These are phyloP conservation scores for Lasiurus cinereus DNA, from an alignment of 2,113 vertebrate species.

Conservation along the genomic window DNA sequence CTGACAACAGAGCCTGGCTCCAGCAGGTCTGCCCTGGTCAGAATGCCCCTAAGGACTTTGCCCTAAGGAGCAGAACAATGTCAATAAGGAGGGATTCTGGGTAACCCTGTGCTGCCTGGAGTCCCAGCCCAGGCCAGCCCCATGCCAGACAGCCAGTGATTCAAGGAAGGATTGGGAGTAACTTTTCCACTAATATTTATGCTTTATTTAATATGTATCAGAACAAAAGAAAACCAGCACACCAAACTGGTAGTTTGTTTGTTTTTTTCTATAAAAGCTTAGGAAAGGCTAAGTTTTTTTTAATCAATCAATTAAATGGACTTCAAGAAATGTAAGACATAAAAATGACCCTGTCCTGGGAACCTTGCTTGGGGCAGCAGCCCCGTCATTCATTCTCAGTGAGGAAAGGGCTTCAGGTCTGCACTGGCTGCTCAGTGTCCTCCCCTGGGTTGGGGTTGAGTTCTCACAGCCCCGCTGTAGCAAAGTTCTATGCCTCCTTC, in stretches of 20 bases:
- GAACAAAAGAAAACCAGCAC: not conserved
- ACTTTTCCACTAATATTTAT: fast-evolving
- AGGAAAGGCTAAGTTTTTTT: not conserved
- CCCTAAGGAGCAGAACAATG: constrained; percentile 42
- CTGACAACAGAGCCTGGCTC: constrained; percentile 59
- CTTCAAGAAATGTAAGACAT: not conserved
- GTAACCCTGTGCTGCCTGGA: not conserved
- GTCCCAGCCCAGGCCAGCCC: fast-evolving
- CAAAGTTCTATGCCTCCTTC: no score
- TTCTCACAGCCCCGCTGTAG: no score
- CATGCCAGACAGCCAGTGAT: not conserved
- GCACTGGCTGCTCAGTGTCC: not conserved
- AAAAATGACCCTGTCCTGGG: not conserved
- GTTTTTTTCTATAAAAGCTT: not conserved
- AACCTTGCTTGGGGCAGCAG: not conserved
- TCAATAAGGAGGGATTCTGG: not conserved
- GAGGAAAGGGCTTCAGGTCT: not conserved
- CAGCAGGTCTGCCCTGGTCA: constrained; percentile 64
- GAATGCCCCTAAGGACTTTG: constrained; percentile 61
- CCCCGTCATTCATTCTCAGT: not conserved
- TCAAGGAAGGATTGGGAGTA: not conserved
- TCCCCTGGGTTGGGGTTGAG: no score
- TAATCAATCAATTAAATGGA: not conserved
- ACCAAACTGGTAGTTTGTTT: not conserved
- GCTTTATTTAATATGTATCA: not conserved